These are phyloP conservation scores for Dissostichus mawsoni DNA, from an alignment of 2,113 vertebrate genomes.

Conservation along the genomic window DNA sequence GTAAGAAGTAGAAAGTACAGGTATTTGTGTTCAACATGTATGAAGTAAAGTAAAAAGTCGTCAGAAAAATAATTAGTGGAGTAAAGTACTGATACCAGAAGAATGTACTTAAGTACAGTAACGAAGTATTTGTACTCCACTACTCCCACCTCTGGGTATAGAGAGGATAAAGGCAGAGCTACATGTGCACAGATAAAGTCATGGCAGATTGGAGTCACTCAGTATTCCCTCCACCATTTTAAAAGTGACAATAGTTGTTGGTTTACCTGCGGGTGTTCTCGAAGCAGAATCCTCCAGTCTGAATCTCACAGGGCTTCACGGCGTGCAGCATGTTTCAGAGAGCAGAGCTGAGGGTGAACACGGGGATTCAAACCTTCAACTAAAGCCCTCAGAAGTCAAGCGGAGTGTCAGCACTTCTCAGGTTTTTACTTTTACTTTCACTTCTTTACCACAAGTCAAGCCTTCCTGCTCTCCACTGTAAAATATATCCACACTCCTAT, in stretches of 20 bases:
- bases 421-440: conserved; percentile 62
- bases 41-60: no score
- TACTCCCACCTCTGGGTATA: no score
- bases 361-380: neutral
- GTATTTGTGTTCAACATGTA: no score
- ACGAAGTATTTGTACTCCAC: no score
- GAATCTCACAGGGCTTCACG: conserved; percentile 30
- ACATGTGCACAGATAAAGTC: neutral
- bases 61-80: no score
- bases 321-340: conserved; percentile 66
- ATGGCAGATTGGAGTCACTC: no score
- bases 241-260: no score
- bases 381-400: neutral
- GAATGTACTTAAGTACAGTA: no score
- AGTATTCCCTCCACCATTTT: no score
- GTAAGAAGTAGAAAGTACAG: no score
- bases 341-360: neutral
- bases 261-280: conserved; percentile 82
- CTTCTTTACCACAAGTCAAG: conserved; percentile 29
- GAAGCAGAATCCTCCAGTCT: conserved; percentile 76
- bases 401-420: neutral
- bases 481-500: neutral
- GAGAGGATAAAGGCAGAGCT: no score
- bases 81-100: no score
- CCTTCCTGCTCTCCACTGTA: conserved; percentile 38